Evolutionary conservation across 2,888 invertebrate genomes (phyloP).

Genomic region (Pegoplata infirma): DNA sequence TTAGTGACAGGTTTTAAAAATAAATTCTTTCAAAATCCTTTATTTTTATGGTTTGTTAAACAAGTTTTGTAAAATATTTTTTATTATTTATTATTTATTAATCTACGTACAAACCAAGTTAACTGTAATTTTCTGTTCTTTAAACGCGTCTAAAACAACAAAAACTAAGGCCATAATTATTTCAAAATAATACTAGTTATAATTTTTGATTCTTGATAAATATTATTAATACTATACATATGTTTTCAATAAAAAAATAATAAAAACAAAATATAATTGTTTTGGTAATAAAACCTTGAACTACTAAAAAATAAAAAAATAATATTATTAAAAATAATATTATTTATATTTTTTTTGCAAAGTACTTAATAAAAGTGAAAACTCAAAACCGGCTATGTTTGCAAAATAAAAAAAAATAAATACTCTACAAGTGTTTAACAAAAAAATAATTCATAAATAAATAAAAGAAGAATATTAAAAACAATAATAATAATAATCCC

Average conservation of each 20-base stretch:
- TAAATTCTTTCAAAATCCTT: too few species aligned
- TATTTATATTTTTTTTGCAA: not conserved
- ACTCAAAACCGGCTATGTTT: not conserved
- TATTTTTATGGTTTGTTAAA: too few species aligned
- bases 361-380: not conserved
- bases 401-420: not conserved
- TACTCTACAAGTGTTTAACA: not conserved
- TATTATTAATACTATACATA: too few species aligned
- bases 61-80: too few species aligned
- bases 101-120: too few species aligned
- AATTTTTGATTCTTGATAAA: conserved; percentile 11
- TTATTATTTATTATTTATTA: too few species aligned
- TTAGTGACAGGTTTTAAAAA: too few species aligned
- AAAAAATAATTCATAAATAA: not conserved
- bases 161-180: conserved; percentile 20
- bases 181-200: conserved; percentile 30
- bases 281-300: conserved; percentile 46
- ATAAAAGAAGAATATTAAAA: conserved; percentile 1
- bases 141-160: not conserved
- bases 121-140: not conserved
- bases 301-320: conserved; percentile 41
- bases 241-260: too few species aligned
- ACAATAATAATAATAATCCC: not conserved
- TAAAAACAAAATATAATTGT: not conserved
- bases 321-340: not conserved